These are phyloP conservation scores for Gryon sp. DNA, from an alignment of 1,140 invertebrate species.

Conservation along the genomic window DNA sequence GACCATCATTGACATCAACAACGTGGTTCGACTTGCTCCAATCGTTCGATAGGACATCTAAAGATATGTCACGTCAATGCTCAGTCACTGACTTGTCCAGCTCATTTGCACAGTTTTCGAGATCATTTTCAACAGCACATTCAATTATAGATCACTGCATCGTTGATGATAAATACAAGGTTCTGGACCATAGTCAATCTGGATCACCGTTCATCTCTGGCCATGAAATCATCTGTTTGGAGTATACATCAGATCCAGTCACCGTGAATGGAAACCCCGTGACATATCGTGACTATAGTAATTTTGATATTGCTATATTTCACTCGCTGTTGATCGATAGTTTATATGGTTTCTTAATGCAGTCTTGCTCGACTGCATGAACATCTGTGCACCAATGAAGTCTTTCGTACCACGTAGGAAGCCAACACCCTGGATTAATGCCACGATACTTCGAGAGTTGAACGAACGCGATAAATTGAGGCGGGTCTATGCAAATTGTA, in stretches of 20 bases:
- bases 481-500: background rate
- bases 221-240: background rate
- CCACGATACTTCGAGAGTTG: background rate
- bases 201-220: background rate
- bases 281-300: background rate
- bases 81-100: no score
- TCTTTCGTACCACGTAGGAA: background rate
- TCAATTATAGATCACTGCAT: background rate
- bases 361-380: background rate
- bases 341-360: background rate
- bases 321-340: background rate
- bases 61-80: no score
- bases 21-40: no score
- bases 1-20: no score
- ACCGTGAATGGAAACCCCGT: background rate
- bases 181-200: background rate
- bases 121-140: background rate
- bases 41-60: no score
- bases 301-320: background rate
- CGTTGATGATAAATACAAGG: background rate
- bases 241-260: background rate
- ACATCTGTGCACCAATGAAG: background rate
- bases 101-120: no score
- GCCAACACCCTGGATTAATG: background rate
- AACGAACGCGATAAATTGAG: background rate